phyloP scores from a whole-genome alignment of 2,888 invertebrate species.

The Drosophila mettleri region DNA sequence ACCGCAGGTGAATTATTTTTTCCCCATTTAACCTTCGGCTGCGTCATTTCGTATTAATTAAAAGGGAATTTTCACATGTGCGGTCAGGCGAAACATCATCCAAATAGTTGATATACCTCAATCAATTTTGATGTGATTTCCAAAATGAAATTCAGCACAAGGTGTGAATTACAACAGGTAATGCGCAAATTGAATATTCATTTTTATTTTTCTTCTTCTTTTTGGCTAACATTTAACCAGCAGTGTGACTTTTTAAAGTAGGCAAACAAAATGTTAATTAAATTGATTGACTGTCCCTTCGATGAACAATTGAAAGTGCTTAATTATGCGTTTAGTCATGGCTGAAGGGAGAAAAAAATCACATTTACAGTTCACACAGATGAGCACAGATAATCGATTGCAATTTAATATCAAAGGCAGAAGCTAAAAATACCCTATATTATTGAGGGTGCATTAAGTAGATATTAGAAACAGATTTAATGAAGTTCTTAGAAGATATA shows the following conservation, averaged over 20 bases:
- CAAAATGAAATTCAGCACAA: conserved; percentile 16
- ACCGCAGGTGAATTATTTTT: conserved; percentile 1
- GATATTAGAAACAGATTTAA: neutral
- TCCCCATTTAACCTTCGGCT: neutral
- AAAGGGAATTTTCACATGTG: conserved; percentile 22
- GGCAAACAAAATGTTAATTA: conserved; percentile 32
- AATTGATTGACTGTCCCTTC: conserved; percentile 35
- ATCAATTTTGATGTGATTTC: conserved; percentile 20
- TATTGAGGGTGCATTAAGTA: neutral
- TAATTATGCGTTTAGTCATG: conserved; percentile 50
- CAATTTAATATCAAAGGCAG: neutral
- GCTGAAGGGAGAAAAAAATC: conserved; percentile 20
- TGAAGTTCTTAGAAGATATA: neutral
- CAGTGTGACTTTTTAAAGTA: conserved; percentile 20
- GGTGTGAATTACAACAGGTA: conserved; percentile 33
- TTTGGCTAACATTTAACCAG: neutral
- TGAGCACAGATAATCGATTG: conserved; percentile 3
- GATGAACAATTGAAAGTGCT: conserved; percentile 35
- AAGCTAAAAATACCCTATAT: neutral
- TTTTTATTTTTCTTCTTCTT: conserved; percentile 21
- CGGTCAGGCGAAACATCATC: conserved; percentile 28
- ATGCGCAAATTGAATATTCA: conserved; percentile 12
- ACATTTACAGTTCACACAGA: conserved; percentile 7
- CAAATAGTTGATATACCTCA: conserved; percentile 11
- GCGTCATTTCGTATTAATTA: conserved; percentile 19